A percentile compares a stretch with the other conserved stretches of the same genome.
Conservation (phyloP, 2,888 invertebrate species). For the Yponomeuta cagnagella region DNA sequence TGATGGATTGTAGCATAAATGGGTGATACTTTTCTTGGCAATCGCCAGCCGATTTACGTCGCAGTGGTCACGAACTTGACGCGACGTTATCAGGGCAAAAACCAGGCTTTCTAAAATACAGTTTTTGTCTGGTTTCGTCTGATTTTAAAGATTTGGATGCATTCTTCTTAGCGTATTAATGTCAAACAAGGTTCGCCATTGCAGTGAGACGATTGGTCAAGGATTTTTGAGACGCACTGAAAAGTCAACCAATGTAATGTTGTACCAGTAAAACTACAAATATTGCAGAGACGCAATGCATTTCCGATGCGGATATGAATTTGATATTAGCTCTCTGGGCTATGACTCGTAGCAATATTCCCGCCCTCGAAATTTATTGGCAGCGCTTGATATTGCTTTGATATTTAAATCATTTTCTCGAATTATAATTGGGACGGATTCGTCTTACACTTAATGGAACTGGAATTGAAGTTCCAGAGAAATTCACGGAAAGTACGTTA, state of each 20-base stretch:
- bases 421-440: background rate
- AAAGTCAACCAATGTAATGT: background rate
- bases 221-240: background rate
- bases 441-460: background rate
- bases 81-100: background rate
- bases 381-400: background rate
- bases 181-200: too few relatives aligned
- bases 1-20: background rate
- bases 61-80: background rate
- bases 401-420: background rate
- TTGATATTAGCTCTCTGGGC: background rate
- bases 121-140: too few relatives aligned
- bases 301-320: constrained; percentile 8
- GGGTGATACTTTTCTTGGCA: background rate
- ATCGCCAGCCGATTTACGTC: background rate
- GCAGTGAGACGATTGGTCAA: too few relatives aligned
- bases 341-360: background rate
- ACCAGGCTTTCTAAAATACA: too few relatives aligned
- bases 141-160: too few relatives aligned
- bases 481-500: too few relatives aligned
- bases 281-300: background rate
- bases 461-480: too few relatives aligned
- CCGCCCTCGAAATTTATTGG: background rate
- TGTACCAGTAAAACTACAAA: background rate
- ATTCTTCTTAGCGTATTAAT: too few relatives aligned